These are phyloP conservation scores for Scaptomyza cyrtandrae DNA, from an alignment of 2,888 invertebrate species.

Conservation along the genomic window DNA sequence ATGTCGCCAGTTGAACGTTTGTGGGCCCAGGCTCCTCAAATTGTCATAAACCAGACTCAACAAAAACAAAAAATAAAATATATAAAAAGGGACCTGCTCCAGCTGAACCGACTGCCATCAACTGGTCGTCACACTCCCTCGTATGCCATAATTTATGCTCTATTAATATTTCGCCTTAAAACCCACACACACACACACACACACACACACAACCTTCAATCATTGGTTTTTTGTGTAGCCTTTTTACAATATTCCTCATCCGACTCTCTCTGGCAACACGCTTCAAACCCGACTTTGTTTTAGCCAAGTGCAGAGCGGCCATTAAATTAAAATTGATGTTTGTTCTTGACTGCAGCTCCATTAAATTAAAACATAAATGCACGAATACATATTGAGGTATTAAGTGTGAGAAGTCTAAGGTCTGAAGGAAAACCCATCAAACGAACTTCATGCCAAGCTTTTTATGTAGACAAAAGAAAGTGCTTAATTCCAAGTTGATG, in stretches of 20 bases:
- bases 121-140: slow-evolving; percentile 25
- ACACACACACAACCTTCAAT: slow-evolving; percentile 10
- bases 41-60: slow-evolving; percentile 63
- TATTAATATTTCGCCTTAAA: slow-evolving; percentile 76
- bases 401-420: not conserved
- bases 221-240: not conserved
- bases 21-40: slow-evolving; percentile 66
- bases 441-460: not conserved
- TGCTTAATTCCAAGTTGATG: not conserved
- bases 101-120: slow-evolving; percentile 2
- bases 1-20: slow-evolving; percentile 56
- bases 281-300: slow-evolving; percentile 41
- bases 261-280: slow-evolving; percentile 2
- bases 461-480: not conserved
- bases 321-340: slow-evolving; percentile 46
- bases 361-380: slow-evolving; percentile 24
- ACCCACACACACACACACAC: not conserved
- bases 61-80: not conserved
- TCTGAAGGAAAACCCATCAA: not conserved
- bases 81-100: slow-evolving; percentile 27
- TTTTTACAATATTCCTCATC: too few relatives aligned
- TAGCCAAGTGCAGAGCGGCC: slow-evolving; percentile 28
- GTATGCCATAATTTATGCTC: slow-evolving; percentile 76
- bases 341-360: slow-evolving; percentile 15
- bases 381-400: not conserved